Conservation (phyloP, 1,140 invertebrate species). For the Nomia melanderi region DNA sequence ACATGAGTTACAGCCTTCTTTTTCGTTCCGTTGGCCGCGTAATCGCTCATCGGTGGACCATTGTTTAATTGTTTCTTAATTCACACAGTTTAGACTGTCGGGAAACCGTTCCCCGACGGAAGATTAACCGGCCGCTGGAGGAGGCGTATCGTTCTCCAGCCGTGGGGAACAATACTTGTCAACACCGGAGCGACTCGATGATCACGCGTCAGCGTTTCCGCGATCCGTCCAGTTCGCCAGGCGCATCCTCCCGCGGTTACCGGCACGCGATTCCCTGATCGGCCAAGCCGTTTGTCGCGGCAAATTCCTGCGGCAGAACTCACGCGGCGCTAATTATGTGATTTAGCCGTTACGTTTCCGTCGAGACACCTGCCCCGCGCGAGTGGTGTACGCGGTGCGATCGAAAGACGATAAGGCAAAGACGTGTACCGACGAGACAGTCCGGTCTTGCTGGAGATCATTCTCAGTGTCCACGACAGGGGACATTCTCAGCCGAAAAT, state of each 20-base stretch:
- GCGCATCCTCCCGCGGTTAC: slow-evolving; percentile 23
- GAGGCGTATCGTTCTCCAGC: not conserved
- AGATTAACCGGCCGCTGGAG: not conserved
- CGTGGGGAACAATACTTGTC: slow-evolving; percentile 23
- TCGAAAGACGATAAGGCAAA: slow-evolving; percentile 11
- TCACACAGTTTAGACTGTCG: not conserved
- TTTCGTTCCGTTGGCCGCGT: not conserved
- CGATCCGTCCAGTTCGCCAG: slow-evolving; percentile 22
- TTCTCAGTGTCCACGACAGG: not conserved
- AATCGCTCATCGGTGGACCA: not conserved
- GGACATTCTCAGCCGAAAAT: slow-evolving; percentile 11
- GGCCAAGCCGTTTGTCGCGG: slow-evolving; percentile 32
- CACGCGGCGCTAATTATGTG: slow-evolving; percentile 55
- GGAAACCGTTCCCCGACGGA: not conserved
- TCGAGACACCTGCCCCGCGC: slow-evolving; percentile 25
- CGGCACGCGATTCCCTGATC: slow-evolving; percentile 9
- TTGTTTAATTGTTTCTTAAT: not conserved
- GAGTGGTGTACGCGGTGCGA: slow-evolving; percentile 16
- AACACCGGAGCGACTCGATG: slow-evolving; percentile 29
- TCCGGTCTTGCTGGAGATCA: not conserved
- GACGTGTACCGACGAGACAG: not conserved
- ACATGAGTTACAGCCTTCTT: not conserved
- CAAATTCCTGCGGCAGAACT: slow-evolving; percentile 11
- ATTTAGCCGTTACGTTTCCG: slow-evolving; percentile 29
- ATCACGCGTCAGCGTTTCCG: slow-evolving; percentile 30